Conservation (phyloP, 2,888 invertebrate species). For the Unio pictorum region DNA sequence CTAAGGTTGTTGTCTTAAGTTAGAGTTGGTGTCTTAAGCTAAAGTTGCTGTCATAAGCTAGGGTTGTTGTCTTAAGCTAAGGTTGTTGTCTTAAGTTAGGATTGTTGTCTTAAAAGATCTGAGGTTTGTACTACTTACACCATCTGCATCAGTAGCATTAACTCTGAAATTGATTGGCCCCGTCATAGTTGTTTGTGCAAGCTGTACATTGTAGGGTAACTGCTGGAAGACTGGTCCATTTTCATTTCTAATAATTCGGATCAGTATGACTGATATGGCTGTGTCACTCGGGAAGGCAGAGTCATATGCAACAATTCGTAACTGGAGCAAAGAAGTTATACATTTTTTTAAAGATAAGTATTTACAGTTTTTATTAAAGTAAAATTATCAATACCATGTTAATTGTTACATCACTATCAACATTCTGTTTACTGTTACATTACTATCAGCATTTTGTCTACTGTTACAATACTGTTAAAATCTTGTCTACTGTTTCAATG, state of each 20-base stretch:
- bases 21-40: no score
- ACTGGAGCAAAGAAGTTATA: conserved; percentile 16
- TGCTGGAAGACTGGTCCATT: conserved; percentile 47
- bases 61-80: no score
- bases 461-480: no score
- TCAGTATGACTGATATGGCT: conserved; percentile 36
- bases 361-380: not conserved
- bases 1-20: no score
- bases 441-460: no score
- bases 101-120: no score
- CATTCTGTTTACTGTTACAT: no score
- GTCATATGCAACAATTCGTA: conserved; percentile 49
- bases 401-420: no score
- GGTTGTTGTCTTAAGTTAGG: no score
- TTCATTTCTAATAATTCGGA: conserved; percentile 51
- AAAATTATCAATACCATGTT: no score
- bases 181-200: conserved; percentile 42
- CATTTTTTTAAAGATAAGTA: not conserved
- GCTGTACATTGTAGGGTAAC: conserved; percentile 35
- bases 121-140: conserved; percentile 27
- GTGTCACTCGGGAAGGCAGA: conserved; percentile 31
- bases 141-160: conserved; percentile 50
- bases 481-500: no score
- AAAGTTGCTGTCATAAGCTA: no score
- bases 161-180: conserved; percentile 81